Evolutionary conservation across 2,888 invertebrate genomes (phyloP).

Genomic region (Tromatobia lineatoria): DNA sequence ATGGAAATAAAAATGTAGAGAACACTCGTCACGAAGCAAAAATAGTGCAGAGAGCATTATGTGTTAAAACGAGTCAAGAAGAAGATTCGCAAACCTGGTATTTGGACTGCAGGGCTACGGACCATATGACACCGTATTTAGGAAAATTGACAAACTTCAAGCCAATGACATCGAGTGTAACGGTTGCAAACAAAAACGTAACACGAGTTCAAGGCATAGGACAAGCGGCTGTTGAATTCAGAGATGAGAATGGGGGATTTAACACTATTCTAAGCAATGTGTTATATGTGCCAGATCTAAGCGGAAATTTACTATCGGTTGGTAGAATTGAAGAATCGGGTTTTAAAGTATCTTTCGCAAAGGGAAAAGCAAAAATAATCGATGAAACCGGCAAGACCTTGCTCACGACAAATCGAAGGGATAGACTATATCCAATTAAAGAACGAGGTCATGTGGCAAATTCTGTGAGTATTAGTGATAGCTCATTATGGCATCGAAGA

Average conservation of each 20-base stretch:
- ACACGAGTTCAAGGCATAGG: conserved; percentile 12
- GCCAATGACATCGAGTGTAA: conserved; percentile 8
- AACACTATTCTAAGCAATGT: neutral
- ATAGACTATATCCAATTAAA: too few relatives aligned
- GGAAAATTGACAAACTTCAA: conserved; percentile 3
- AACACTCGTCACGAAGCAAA: conserved; percentile 16
- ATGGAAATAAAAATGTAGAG: neutral
- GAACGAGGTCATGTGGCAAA: too few relatives aligned
- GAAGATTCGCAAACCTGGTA: conserved; percentile 25
- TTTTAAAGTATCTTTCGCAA: too few relatives aligned
- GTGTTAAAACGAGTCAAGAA: neutral
- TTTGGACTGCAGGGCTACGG: conserved; percentile 16
- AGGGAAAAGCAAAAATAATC: too few relatives aligned
- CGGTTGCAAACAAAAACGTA: conserved; percentile 7
- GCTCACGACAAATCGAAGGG: too few relatives aligned
- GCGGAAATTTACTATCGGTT: too few relatives aligned
- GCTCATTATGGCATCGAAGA: too few relatives aligned
- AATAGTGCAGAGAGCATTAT: conserved; percentile 4
- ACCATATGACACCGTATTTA: conserved; percentile 6
- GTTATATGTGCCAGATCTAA: too few relatives aligned
- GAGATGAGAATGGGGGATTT: conserved; percentile 12
- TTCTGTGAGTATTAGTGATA: too few relatives aligned
- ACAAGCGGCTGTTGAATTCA: conserved; percentile 2
- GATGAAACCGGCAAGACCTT: too few relatives aligned
- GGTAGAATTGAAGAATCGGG: too few relatives aligned